Base-by-base conservation (phyloP, 2,797 vertebrate genomes). In the Mycteria americana region DNA sequence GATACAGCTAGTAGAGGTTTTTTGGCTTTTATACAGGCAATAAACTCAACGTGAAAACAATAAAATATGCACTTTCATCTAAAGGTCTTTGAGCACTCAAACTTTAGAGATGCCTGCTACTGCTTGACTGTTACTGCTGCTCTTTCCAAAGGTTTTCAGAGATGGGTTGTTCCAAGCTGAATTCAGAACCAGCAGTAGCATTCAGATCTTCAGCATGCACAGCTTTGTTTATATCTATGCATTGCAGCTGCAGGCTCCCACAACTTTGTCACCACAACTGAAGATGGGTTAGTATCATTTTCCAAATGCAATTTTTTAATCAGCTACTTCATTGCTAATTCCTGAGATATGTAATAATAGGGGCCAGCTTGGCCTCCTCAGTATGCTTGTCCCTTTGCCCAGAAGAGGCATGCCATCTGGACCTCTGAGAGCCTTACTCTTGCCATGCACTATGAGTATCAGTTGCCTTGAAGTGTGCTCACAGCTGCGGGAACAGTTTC, bases 41-140 rank as follows among this genome's bases (percentile, higher is more conserved):
- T 94, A 89, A 93, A 78, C 74, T 86, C 69, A 82, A 62, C 65
- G 57, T 17, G 35, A 77, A 96, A 85, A 70, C 77, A 89, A 85
- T 60, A 64, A 92, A 93, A 85, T 9, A 54, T 11, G 46, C 75
- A 80, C 75, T 95, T 94, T 73, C 84, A 74, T 96, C 94, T 77
- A 22, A 31, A 78, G 81, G 65, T 77, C 80, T 88, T 4, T 11
- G 62, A 77, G 68, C 48, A 24, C 63, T 53, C 74, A 68, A 48
- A 59, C 37, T 35, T 46, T 0, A 78, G 72, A 89, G 43, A 43
- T 17, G 18, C 30, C 35, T 22, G 18, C 78, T 85, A 48, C 0
- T n/a, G 82, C 70, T 54, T 8, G 73, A 43, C 63, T 69, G 53
- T 2, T 11, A 48, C 9, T 1, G 27, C 45, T 53, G 87, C 82